Base-by-base conservation (phyloP, 1,140 invertebrate genomes). In the Mylabris phalerata region DNA sequence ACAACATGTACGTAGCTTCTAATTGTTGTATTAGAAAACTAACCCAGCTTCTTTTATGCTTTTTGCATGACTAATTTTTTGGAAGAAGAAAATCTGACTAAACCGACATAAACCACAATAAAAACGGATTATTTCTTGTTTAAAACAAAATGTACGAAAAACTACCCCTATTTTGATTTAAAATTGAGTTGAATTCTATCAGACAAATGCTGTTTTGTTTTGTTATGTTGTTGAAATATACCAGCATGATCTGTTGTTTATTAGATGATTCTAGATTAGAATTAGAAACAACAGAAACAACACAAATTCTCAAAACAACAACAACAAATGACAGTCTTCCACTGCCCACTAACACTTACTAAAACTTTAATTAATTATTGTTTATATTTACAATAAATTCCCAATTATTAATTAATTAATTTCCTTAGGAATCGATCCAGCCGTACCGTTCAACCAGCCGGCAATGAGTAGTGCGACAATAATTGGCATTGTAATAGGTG, bases 401-500 rank as follows among this genome's bases (percentile, higher is more conserved):
- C 3, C 7, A n/a, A 38, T 7, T 49, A 26, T 48, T 38, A 42
- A 55, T 40, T 55, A 13, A 9, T 40, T 51, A 63, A 67, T 70
- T 71, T 74, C 54, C 7, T 32, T 75, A 84, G 83, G 82, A 77
- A 72, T 77, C 59, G 78, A 80, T 71, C 77, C 80, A 54, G 76
- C 80, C 32, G 77, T 83, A 43, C 72, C 60, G 6, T 48, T 54
- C 4, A 76, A 82, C 48, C 75, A 78, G 44, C 80, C 84, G 57
- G 71, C 82, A 9, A 78, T 90, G 48, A 88, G 86, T 47, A 89
- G 85, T 67, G 82, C 82, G 24, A 79, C 86, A 41, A 88, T 93
- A 62, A 85, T 92, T 61, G 86, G 86, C 59, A 84, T 92, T 51
- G 87, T 89, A 6, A 77, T 92, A 45, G 84, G 81, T 42, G 81